Evolutionary conservation across 2,888 invertebrate species (phyloP).

Genomic region (Drosophila helvetica): DNA sequence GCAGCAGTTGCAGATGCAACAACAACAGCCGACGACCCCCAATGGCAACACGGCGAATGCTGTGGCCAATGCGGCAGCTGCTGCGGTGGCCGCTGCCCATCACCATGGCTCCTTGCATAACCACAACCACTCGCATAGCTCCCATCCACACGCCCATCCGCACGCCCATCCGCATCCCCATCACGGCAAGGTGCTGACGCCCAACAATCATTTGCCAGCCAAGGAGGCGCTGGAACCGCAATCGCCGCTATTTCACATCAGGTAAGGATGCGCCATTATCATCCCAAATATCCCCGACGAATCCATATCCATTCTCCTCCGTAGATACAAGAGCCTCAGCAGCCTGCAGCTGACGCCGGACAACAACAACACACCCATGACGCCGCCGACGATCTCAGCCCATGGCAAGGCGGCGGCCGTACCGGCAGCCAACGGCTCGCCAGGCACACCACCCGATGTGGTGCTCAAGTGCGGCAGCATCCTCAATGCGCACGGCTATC

Average conservation of each 20-base stretch:
- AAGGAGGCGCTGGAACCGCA: conserved; percentile 83
- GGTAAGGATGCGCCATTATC: conserved; percentile 69
- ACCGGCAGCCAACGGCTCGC: conserved; percentile 43
- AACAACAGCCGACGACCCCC: conserved; percentile 50
- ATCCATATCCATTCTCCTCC: neutral
- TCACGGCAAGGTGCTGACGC: conserved; percentile 80
- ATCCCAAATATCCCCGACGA: neutral
- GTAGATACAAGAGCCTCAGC: conserved; percentile 84
- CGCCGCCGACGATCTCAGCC: conserved; percentile 84
- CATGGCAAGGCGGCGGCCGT: conserved; percentile 78
- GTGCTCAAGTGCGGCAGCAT: conserved; percentile 81
- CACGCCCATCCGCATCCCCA: conserved; percentile 59
- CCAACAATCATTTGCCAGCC: conserved; percentile 78
- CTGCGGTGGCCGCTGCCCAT: conserved; percentile 60
- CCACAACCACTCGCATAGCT: conserved; percentile 47
- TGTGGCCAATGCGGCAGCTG: conserved; percentile 63
- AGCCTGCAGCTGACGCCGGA: conserved; percentile 84
- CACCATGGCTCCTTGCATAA: conserved; percentile 15
- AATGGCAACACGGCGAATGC: conserved; percentile 53
- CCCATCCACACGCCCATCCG: conserved; percentile 41
- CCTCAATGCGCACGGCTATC: conserved; percentile 69
- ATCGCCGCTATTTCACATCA: conserved; percentile 84
- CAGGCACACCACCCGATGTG: conserved; percentile 76
- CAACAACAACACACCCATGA: conserved; percentile 73
- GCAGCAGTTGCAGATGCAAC: conserved; percentile 17